Base-by-base conservation (phyloP, 2,888 invertebrate genomes). In the Axea sp. region DNA sequence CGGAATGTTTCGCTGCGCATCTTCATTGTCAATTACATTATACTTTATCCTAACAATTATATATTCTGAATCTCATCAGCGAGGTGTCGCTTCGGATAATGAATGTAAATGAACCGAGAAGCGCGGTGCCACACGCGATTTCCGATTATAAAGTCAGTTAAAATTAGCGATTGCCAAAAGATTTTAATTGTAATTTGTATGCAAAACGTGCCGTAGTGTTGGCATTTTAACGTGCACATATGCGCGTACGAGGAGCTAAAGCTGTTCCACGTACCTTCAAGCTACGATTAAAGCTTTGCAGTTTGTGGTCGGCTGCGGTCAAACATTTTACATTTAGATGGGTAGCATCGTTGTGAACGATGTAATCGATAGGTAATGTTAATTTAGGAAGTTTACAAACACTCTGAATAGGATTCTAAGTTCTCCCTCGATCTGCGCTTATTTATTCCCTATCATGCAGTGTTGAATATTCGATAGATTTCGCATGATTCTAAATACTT, bases 121-220 rank as follows among this genome's bases (percentile, higher is more conserved):
- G 19, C 49, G 17, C 28, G 30, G 12, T 4, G 47, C 45, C 47
- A 31, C 55, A 39, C 39, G 64, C 57, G 71, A 69, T 64, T 71
- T 57, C 57, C 59, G 72, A 73, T 73, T 65, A 73, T 65, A 73
- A 73, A 73, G 60, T 65, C 64, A 8, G 51, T 35, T 43, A 45
- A 49, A 73, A 73, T 73, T 65, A 60, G 59, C 39, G 53, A 73
- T 65, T 33, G 65, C 39, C 59, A 31, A 64, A 65, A 73, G 73
- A 67, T 67, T 72, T 72, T 65, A 65, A 65, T 72, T 72, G 65
- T 55, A 72, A 65, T 72, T 72, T 72, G 59, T 72, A 72, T 72
- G 72, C 72, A 72, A 65, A 72, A 37, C 59, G 53, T 30, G 53
- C 7, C 22, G 31, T 24, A 28, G 8, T 8, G 17, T 19, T 37